These are phyloP conservation scores for Gallinago stenura DNA, from an alignment of 2,797 vertebrate species.

Conservation along the genomic window DNA sequence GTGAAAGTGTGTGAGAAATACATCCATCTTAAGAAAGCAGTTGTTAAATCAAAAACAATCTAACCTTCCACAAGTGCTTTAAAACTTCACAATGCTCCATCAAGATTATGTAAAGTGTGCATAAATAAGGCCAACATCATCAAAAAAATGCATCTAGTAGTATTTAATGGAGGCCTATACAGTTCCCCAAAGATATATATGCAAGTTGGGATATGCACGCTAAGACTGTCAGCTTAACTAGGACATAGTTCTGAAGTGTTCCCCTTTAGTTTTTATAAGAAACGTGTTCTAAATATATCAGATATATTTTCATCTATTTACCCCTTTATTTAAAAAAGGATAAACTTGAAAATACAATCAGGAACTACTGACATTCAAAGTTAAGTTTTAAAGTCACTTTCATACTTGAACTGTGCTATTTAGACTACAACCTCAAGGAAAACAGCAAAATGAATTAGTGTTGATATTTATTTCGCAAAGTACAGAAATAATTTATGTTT, in stretches of 20 bases:
- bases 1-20: neutral
- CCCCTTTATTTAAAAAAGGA: neutral
- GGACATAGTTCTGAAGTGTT: neutral
- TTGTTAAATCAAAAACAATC: neutral
- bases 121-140: neutral
- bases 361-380: neutral
- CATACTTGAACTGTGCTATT: neutral
- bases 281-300: neutral
- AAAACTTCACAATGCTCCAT: neutral
- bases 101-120: neutral
- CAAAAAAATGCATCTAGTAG: neutral
- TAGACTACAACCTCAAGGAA: neutral
- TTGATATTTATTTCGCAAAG: neutral
- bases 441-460: neutral
- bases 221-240: neutral
- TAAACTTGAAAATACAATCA: neutral
- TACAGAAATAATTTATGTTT: neutral
- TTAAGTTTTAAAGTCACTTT: neutral
- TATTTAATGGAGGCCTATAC: neutral
- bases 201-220: neutral
- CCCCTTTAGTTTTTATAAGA: neutral
- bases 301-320: neutral
- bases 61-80: neutral
- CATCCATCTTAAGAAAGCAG: neutral
- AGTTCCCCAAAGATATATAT: neutral